Evolutionary conservation across 2,888 invertebrate genomes (phyloP).

Genomic region (Apomyelois bistriatella): DNA sequence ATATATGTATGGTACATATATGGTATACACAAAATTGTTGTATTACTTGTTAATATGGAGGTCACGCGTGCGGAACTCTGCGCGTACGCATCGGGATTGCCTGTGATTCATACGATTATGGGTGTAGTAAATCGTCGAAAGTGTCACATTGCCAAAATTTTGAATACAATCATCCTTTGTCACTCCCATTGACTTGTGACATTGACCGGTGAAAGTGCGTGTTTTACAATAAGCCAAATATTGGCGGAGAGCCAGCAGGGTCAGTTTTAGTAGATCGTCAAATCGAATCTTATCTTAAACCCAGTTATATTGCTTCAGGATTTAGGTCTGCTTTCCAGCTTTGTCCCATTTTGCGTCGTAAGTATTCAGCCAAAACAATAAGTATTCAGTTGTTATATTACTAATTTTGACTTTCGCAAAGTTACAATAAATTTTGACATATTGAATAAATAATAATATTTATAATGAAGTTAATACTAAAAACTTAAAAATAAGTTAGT

Average conservation of each 20-base stretch:
- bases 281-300: not conserved
- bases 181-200: slow-evolving; percentile 12
- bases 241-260: slow-evolving; percentile 4
- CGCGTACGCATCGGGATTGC: slow-evolving; percentile 57
- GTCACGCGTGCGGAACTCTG: slow-evolving; percentile 62
- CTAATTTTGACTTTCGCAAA: too few relatives aligned
- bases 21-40: not conserved
- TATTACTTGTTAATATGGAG: slow-evolving; percentile 38
- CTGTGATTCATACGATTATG: slow-evolving; percentile 59
- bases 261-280: not conserved
- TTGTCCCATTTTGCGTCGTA: too few relatives aligned
- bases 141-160: slow-evolving; percentile 38
- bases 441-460: too few relatives aligned
- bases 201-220: slow-evolving; percentile 21
- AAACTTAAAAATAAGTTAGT: too few relatives aligned
- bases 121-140: slow-evolving; percentile 43
- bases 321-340: too few relatives aligned
- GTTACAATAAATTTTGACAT: too few relatives aligned
- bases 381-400: too few relatives aligned
- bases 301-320: too few relatives aligned
- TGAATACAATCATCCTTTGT: slow-evolving; percentile 25
- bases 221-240: slow-evolving; percentile 8
- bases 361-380: too few relatives aligned
- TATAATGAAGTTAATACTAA: too few relatives aligned
- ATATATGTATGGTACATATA: too few relatives aligned